A percentile compares a stretch with the other conserved stretches of the same genome.
Conservation (phyloP, 2,113 vertebrate species). For the Urocolius indicus region DNA sequence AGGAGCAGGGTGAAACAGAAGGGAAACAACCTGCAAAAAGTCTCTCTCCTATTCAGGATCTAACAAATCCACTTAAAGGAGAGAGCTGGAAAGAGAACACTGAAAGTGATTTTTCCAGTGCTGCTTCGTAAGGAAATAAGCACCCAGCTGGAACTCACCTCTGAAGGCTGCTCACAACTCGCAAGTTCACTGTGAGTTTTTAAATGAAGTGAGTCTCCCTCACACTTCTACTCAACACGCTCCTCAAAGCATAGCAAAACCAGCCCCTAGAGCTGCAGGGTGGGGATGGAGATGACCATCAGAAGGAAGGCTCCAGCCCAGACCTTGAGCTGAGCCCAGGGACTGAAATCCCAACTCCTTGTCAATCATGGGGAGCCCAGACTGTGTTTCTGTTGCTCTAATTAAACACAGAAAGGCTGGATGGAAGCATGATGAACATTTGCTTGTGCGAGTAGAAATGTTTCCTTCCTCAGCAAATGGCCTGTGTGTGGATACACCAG, state of each 20-base stretch:
- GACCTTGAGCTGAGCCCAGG: background rate
- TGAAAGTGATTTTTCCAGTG: background rate
- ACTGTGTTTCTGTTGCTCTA: background rate
- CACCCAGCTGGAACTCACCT: background rate
- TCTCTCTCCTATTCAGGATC: background rate
- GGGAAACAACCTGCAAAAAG: background rate
- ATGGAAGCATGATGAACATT: background rate
- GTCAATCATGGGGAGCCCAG: background rate
- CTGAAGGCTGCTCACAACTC: background rate
- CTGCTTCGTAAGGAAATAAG: background rate
- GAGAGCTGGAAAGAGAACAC: background rate
- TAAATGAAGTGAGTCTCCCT: background rate
- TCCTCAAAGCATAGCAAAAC: background rate
- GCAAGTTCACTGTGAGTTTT: rapidly evolving
- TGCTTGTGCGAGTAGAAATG: background rate
- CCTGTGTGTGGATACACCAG: background rate
- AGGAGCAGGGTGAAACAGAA: background rate
- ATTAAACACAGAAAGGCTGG: background rate
- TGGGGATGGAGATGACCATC: background rate
- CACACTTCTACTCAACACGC: rapidly evolving
- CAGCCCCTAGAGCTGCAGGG: background rate
- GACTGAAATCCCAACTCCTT: background rate
- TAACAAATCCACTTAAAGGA: background rate
- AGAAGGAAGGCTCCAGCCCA: background rate
- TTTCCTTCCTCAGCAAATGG: background rate